phyloP scores from a whole-genome alignment of 2,888 invertebrate genomes.

The Tridacna gigas region DNA sequence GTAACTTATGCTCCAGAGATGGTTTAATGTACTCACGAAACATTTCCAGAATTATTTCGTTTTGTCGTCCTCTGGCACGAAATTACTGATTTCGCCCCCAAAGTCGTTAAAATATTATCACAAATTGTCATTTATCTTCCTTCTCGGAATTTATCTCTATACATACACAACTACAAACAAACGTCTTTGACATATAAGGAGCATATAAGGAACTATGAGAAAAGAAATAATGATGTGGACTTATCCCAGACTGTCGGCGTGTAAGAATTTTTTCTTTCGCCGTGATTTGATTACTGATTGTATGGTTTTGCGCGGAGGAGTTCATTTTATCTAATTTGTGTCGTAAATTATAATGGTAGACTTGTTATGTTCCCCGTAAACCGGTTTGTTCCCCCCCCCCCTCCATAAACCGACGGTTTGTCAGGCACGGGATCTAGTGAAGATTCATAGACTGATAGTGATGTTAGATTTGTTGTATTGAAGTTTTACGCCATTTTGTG shows the following conservation, averaged over 20 bases:
- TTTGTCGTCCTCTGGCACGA: slow-evolving; percentile 19
- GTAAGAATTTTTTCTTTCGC: slow-evolving; percentile 5
- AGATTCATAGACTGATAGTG: not conserved
- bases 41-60: not conserved
- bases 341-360: slow-evolving; percentile 23
- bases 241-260: not conserved
- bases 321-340: slow-evolving; percentile 26
- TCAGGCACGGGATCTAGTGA: not conserved
- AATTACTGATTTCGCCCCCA: not conserved
- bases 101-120: no score
- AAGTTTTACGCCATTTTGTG: no score
- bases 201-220: no score
- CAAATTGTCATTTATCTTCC: no score
- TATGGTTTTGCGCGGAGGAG: slow-evolving; percentile 13
- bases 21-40: slow-evolving; percentile 14
- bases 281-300: slow-evolving; percentile 17
- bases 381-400: not conserved
- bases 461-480: no score
- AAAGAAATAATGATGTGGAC: not conserved
- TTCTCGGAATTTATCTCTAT: no score
- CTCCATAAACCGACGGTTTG: not conserved
- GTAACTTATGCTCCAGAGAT: slow-evolving; percentile 24
- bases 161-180: no score
- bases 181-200: no score
- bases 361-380: not conserved